Base-by-base conservation (phyloP, 2,113 vertebrate genomes). In the Salvelinus namaycush region DNA sequence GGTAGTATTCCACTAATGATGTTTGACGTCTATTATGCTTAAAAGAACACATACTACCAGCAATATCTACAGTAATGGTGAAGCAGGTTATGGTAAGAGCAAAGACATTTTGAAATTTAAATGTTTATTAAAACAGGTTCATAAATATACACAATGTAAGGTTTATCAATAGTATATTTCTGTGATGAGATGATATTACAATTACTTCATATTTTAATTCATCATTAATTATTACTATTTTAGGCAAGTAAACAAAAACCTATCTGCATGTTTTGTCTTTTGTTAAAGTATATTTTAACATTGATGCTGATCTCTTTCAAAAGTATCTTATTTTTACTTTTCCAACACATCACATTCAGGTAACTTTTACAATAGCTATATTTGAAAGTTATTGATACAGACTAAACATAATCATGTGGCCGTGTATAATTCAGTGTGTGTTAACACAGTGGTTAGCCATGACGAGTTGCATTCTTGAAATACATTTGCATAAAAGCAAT, bases 1-100 rank as follows among this genome's bases (percentile, higher is more conserved):
- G 78, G 77, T 68, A 8, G 79, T 82, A 79, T 84, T 83, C 73
- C 74, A 87, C 83, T 12, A 72, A 12, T 54, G 26, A 57, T 26
- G 7, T 20, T 68, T 20, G 16, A 68, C 7, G 59, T 62, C 18
- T 62, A 62, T 62, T 24, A 22, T 62, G 5, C 22, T 16, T 54
- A 54, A 54, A 54, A 54, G 0, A 54, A 22, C 59, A n/a, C 59
- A 62, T 9, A 9, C 59, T 62, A 62, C 18, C 18, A 22, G 18
- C n/a, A 62, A 62, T 22, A 22, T 62, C 2, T 62, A 62, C 59
- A 62, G 20, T 62, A 14, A 22, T 3, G 6, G 59, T 60, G 7
- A n/a, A 60, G 5, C 0, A 60, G 18, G 18, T 60, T 60, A 60
- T 22, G 18, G 59, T 60, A 60, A 22, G n/a, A 60, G 49, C 49